A percentile compares a stretch with the other conserved stretches of the same genome.
These are phyloP conservation scores for Chironex yamaguchii DNA, from an alignment of 30 jellyfish, hydroid and myxozoan species.

Conservation along the genomic window DNA sequence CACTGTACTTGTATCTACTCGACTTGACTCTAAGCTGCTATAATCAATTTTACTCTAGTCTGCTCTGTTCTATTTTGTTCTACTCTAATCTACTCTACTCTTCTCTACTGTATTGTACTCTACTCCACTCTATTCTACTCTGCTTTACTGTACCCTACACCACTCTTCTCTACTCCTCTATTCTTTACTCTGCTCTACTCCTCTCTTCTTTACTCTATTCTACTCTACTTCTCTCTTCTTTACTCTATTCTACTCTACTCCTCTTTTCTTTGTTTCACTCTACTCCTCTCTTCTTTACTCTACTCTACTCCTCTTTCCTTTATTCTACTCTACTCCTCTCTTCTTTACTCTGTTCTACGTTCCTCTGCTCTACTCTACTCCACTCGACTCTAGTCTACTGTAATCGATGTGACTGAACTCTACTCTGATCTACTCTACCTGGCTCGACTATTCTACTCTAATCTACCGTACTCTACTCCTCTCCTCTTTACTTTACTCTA, in stretches of 20 bases:
- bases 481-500: background rate
- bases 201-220: background rate
- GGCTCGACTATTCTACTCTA: too few species aligned
- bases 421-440: background rate
- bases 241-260: background rate
- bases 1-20: background rate
- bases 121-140: background rate
- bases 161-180: background rate
- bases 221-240: background rate
- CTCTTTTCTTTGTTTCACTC: background rate
- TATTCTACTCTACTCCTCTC: background rate
- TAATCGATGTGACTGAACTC: background rate
- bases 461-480: background rate
- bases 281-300: background rate
- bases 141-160: background rate
- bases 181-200: background rate
- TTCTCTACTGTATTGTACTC: background rate
- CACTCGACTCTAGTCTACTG: conserved; percentile 1
- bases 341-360: background rate
- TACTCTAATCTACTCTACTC: background rate
- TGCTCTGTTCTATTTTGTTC: background rate
- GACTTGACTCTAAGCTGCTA: background rate
- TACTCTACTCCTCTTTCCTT: background rate
- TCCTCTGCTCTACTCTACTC: background rate
- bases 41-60: background rate